Percentiles rank a stretch among this genome's conserved stretches.
phyloP scores from a whole-genome alignment of 1,140 invertebrate species.

The Macrosteles quadrilineatus region DNA sequence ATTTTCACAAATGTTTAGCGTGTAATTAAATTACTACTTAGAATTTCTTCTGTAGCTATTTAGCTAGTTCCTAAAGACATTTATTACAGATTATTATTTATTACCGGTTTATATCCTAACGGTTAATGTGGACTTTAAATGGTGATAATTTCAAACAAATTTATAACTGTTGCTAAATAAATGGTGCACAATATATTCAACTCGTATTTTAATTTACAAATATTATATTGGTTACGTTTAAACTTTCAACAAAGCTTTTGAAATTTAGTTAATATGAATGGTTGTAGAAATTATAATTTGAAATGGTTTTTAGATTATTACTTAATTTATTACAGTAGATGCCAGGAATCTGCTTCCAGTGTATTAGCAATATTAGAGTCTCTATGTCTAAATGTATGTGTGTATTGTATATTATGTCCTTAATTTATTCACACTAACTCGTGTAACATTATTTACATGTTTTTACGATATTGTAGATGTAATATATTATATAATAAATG shows the following conservation, averaged over 20 bases:
- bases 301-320: neutral
- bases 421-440: constrained; percentile 37
- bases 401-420: constrained; percentile 36
- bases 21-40: constrained; percentile 7
- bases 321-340: constrained; percentile 20
- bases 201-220: no score
- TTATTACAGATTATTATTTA: no score
- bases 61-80: constrained; percentile 15
- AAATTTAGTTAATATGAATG: neutral
- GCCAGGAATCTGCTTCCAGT: constrained; percentile 6
- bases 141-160: no score
- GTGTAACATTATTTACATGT: constrained; percentile 39
- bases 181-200: no score
- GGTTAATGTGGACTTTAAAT: no score
- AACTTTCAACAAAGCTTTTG: no score
- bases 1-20: neutral
- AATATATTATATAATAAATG: constrained; percentile 38
- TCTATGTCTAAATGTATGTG: constrained; percentile 19
- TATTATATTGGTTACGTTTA: neutral
- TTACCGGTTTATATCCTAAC: no score
- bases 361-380: constrained; percentile 33
- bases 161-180: no score
- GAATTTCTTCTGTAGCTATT: neutral
- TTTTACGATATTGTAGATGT: constrained; percentile 41
- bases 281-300: constrained; percentile 9